Percentiles rank a stretch among this genome's conserved stretches.
Evolutionary conservation across 2,888 invertebrate species (phyloP).

Genomic region (Nebria salina): DNA sequence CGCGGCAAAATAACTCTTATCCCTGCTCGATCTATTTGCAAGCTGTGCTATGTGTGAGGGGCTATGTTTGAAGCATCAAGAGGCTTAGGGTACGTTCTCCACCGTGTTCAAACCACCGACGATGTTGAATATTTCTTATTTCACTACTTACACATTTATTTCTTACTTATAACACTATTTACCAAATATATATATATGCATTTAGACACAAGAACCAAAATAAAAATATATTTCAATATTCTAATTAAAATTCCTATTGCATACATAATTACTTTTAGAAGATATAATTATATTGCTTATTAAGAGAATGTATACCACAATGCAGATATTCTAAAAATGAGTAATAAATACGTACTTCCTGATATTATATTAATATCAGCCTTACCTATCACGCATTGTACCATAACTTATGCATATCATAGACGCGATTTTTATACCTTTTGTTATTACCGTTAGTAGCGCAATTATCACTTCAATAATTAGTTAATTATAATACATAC

Average conservation of each 20-base stretch:
- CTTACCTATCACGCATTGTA: neutral
- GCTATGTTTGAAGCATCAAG: neutral
- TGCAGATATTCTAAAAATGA: neutral
- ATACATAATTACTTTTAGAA: neutral
- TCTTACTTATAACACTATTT: too few species aligned
- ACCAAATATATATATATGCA: too few species aligned
- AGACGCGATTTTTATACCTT: neutral
- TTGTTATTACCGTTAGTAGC: neutral
- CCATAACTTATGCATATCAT: too few species aligned
- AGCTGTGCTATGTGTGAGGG: conserved; percentile 19
- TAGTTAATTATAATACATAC: neutral
- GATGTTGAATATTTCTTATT: neutral
- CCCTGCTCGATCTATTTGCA: conserved; percentile 36
- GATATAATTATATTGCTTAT: neutral
- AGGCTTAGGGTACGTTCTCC: conserved; percentile 6
- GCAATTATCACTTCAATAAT: neutral
- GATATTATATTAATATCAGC: neutral
- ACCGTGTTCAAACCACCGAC: neutral
- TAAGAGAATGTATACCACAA: neutral
- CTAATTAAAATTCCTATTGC: neutral
- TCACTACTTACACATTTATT: neutral
- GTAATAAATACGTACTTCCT: neutral
- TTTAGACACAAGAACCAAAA: too few species aligned
- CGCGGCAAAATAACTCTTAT: conserved; percentile 23
- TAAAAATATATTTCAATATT: neutral